Percentiles rank a stretch among this genome's conserved stretches.
These are phyloP conservation scores for Ptychodera flava DNA, from an alignment of 35 echinoderm and acorn worm species.

Conservation along the genomic window DNA sequence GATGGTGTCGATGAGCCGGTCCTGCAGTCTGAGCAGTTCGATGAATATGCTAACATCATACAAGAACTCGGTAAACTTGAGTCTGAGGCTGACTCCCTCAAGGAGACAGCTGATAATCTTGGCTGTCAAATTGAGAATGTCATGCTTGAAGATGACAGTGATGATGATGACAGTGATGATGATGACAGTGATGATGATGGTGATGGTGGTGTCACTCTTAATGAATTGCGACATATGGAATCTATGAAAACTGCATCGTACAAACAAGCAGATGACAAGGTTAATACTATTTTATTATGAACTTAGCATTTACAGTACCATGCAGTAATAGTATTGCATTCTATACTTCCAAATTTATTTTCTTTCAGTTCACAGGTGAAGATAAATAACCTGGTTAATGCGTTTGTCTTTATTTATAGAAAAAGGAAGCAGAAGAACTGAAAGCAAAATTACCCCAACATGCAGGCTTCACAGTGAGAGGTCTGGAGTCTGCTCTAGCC, in stretches of 20 bases:
- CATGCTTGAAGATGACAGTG: neutral
- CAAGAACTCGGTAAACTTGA: too few species aligned
- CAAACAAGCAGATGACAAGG: neutral
- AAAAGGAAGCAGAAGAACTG: neutral
- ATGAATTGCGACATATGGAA: neutral
- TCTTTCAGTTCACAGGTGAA: neutral
- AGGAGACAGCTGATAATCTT: neutral
- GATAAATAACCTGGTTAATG: neutral
- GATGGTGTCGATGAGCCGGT: too few species aligned
- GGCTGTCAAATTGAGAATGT: neutral
- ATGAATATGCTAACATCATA: too few species aligned
- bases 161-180: too few species aligned
- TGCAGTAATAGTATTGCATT: neutral
- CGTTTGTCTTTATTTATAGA: neutral
- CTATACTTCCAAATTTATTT: neutral
- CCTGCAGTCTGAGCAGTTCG: too few species aligned
- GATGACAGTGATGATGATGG: neutral
- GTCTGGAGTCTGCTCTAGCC: neutral
- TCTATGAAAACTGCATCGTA: neutral
- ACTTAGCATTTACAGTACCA: neutral
- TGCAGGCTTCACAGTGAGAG: neutral
- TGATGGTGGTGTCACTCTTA: neutral
- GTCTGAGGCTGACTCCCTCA: too few species aligned
- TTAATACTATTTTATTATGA: neutral
- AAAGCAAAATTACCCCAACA: neutral